Evolutionary conservation across 1,140 invertebrate genomes (phyloP).

Genomic region (Panonychus citri): DNA sequence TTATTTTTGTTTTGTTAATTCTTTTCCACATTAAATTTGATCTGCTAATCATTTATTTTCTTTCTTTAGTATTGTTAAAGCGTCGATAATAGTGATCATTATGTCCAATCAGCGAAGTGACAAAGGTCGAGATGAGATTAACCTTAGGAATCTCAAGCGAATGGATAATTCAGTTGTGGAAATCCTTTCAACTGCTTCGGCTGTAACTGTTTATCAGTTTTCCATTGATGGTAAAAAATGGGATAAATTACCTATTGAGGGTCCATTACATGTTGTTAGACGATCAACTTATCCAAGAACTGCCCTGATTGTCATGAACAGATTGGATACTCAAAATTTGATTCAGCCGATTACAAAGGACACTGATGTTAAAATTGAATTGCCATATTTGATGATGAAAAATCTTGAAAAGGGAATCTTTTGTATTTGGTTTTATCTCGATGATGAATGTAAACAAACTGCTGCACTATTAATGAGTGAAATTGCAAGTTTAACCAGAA

Average conservation of each 20-base stretch:
- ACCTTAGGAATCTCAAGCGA: conserved; percentile 3
- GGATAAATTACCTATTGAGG: not conserved
- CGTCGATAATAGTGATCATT: too few relatives aligned
- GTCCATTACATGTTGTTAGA: not conserved
- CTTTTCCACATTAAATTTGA: too few relatives aligned
- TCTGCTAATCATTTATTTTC: too few relatives aligned
- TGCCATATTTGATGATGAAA: conserved; percentile 9
- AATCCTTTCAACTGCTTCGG: conserved; percentile 1
- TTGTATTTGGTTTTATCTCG: conserved; percentile 10
- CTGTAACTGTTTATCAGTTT: conserved; percentile 7
- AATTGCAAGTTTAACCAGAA: conserved; percentile 28
- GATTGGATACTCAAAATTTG: conserved; percentile 6
- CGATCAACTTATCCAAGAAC: not conserved
- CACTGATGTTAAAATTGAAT: not conserved
- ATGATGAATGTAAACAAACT: conserved; percentile 1
- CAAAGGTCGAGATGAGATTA: conserved; percentile 4
- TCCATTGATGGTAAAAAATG: not conserved
- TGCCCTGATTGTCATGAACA: conserved; percentile 6
- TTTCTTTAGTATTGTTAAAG: too few relatives aligned
- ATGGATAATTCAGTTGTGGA: conserved; percentile 3
- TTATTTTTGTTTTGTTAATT: too few relatives aligned
- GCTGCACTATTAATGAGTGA: not conserved
- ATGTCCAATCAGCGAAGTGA: not conserved
- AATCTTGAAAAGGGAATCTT: conserved; percentile 6
- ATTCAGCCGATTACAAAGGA: not conserved